A percentile compares a stretch with the other conserved stretches of the same genome.
Evolutionary conservation across 2,888 invertebrate genomes (phyloP).

Genomic region (Drosophila incognita): DNA sequence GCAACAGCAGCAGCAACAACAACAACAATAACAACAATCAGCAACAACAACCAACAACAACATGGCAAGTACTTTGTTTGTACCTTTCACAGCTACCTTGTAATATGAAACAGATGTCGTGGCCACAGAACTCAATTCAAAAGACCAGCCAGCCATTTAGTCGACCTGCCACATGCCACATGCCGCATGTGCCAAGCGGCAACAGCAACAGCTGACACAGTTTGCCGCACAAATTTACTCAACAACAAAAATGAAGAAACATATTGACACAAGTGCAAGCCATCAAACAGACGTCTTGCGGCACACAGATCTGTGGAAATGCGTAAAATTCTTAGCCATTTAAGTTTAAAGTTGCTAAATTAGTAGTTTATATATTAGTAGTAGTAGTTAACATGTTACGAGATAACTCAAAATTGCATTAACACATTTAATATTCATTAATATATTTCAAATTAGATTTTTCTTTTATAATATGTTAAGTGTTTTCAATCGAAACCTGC

Average conservation of each 20-base stretch:
- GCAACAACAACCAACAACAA: constrained; percentile 15
- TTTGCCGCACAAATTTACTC: constrained; percentile 5
- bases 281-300: constrained; percentile 10
- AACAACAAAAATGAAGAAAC: background rate
- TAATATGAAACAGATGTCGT: constrained; percentile 71
- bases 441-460: background rate
- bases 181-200: constrained; percentile 20
- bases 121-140: constrained; percentile 8
- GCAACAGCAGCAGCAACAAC: constrained; percentile 19
- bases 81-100: constrained; percentile 63
- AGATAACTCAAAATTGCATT: background rate
- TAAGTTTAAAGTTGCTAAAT: background rate
- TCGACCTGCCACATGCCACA: constrained; percentile 72
- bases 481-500: background rate
- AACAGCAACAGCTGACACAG: constrained; percentile 34
- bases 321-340: background rate
- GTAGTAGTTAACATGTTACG: too few relatives aligned
- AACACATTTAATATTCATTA: background rate
- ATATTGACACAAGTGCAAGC: constrained; percentile 28
- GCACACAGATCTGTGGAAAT: background rate
- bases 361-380: too few relatives aligned
- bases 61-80: constrained; percentile 37
- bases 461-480: background rate
- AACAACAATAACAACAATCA: constrained; percentile 19
- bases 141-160: constrained; percentile 26